Evolutionary conservation across 2,888 invertebrate genomes (phyloP).

Genomic region (Scaptomyza flava): DNA sequence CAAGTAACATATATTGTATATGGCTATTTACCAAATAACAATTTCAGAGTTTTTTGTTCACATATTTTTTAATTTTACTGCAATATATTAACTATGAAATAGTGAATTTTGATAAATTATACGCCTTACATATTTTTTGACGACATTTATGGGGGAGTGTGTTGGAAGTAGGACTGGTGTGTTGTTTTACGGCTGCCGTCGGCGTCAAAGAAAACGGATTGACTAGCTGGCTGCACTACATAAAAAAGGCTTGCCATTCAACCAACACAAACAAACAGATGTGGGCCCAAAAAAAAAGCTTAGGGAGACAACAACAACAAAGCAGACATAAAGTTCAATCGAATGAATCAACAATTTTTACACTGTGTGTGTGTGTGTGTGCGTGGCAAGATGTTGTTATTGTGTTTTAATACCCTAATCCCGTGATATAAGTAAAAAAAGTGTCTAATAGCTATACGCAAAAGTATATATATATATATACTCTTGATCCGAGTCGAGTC

Average conservation of each 20-base stretch:
- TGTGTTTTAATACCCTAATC: constrained; percentile 53
- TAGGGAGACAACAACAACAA: constrained; percentile 28
- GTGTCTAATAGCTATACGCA: neutral
- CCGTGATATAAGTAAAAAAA: neutral
- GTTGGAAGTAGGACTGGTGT: neutral
- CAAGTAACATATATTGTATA: no score
- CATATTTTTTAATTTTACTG: neutral
- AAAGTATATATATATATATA: no score
- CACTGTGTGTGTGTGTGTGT: constrained; percentile 28
- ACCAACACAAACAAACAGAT: constrained; percentile 19
- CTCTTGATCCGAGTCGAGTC: no score
- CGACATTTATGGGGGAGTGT: constrained; percentile 9
- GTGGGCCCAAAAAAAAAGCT: constrained; percentile 9
- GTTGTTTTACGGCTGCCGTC: constrained; percentile 66
- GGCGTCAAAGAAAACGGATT: constrained; percentile 64
- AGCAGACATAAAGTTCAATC: constrained; percentile 69
- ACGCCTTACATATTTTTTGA: constrained; percentile 6
- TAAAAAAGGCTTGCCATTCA: constrained; percentile 48
- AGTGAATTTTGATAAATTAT: constrained; percentile 5
- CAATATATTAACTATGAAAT: neutral
- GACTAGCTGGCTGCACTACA: constrained; percentile 46
- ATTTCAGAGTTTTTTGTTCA: no score
- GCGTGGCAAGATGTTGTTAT: neutral
- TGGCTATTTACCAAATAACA: no score
- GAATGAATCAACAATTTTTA: constrained; percentile 75